Evolutionary conservation across 1,140 invertebrate genomes (phyloP).

Genomic region (Drosophila sucinea): DNA sequence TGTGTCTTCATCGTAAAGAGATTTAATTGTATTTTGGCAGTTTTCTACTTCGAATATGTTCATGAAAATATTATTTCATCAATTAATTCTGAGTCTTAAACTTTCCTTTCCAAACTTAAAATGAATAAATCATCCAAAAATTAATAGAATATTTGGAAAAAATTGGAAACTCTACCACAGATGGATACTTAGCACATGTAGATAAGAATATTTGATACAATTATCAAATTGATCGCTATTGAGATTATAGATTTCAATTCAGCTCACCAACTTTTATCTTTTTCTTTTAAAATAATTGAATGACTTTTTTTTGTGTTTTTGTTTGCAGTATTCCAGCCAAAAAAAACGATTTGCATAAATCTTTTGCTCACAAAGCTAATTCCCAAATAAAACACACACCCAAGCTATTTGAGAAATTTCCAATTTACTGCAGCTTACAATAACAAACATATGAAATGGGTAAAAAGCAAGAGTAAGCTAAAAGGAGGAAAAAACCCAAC

Average conservation of each 20-base stretch:
- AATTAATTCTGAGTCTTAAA: too few species aligned
- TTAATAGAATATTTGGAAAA: too few species aligned
- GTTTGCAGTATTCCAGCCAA: not conserved
- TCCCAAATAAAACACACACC: constrained; percentile 57
- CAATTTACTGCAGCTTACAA: constrained; percentile 63
- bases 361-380: constrained; percentile 57
- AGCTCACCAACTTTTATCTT: not conserved
- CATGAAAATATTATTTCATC: too few species aligned
- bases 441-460: constrained; percentile 52
- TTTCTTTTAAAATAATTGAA: not conserved
- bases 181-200: not conserved
- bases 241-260: not conserved
- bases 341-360: constrained; percentile 45
- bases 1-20: too few species aligned
- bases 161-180: too few species aligned
- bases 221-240: not conserved
- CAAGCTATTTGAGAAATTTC: constrained; percentile 54
- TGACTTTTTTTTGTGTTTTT: not conserved
- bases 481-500: constrained; percentile 37
- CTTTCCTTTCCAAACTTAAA: too few species aligned
- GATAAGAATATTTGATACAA: not conserved
- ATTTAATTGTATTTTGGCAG: too few species aligned
- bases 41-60: too few species aligned
- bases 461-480: constrained; percentile 2
- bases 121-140: too few species aligned